Base-by-base conservation (phyloP, 2,797 vertebrate genomes). In the Epinephelus malabaricus region DNA sequence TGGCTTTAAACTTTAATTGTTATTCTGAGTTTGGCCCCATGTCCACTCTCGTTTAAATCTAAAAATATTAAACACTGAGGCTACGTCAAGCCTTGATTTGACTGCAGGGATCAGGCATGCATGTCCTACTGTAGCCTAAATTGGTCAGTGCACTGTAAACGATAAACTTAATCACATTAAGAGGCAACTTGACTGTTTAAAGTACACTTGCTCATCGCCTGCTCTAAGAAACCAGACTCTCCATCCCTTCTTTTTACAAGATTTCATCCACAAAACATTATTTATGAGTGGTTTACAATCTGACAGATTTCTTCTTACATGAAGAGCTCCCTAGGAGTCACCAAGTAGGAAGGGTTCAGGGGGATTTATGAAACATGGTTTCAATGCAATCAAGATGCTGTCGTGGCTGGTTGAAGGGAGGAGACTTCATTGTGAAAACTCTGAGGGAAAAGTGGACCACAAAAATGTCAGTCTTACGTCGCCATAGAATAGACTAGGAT, bases 351-450 rank as follows among this genome's bases (percentile, higher is more conserved):
- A 75, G 69, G 45, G 54, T 49, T 11, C 23, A 78, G 49, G 58
- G 73, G 55, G 59, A 86, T 88, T 86, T 76, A 65, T 73, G 64
- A 86, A 90, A 88, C 87, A 89, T 64, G 62, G 8, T 84, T 83
- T 91, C 87, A 86, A 92, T 91, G 76, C 47, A 87, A 85, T 91
- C 87, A 92, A 90, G 88, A 92, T 91, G 92, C 73, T 86, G 76
- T 25, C 15, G 13, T 71, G 58, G 81, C 74, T 89, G 83, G 56
- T 61, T 81, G 46, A 23, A 80, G 85, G 90, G 88, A 88, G 82
- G 84, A 51, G 80, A 61, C 73, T 72, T 76, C 63, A 87, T 81
- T 88, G 87, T 78, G 81, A 89, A 87, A 90, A 89, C 50, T n/a
- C 69, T 56, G n/a, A 75, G 51, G 67, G 77, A 76, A 73, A 81